Evolutionary conservation across 2,888 invertebrate species (phyloP).

Genomic region (Eilema griseolum): DNA sequence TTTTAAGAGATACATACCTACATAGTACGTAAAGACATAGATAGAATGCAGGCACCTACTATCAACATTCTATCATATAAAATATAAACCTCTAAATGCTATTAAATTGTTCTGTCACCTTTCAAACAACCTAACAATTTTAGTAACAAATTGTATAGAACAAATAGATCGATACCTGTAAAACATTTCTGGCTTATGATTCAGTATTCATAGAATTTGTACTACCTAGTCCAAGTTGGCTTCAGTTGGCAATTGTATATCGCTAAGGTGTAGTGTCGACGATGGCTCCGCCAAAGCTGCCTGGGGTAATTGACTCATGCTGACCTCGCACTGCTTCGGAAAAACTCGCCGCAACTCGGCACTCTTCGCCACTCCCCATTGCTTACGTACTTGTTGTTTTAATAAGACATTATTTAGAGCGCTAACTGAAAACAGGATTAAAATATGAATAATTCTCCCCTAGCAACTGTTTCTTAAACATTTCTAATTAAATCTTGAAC

Average conservation of each 20-base stretch:
- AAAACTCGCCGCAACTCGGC: conserved; percentile 75
- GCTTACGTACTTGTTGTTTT: conserved; percentile 43
- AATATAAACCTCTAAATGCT: background rate
- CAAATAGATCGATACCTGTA: background rate
- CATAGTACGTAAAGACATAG: background rate
- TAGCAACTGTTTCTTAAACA: background rate
- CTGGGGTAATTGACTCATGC: conserved; percentile 89
- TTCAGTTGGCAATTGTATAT: conserved; percentile 15
- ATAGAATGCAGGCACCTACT: background rate
- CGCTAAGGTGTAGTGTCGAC: conserved; percentile 35
- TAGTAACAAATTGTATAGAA: background rate
- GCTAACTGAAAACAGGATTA: conserved; percentile 11
- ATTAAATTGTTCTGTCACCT: background rate
- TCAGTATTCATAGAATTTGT: conserved; percentile 14
- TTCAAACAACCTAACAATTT: background rate
- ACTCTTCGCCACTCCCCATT: conserved; percentile 56
- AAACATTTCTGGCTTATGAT: background rate
- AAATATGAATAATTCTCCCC: conserved; percentile 1
- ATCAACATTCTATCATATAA: background rate
- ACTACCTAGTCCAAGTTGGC: conserved; percentile 16
- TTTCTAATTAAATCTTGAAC: background rate
- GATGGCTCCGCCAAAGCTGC: conserved; percentile 61
- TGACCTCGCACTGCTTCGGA: conserved; percentile 86
- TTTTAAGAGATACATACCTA: background rate
- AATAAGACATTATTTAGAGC: conserved; percentile 24